Base-by-base conservation (phyloP, 30 jellyfish, hydroid and myxozoan genomes). In the Morbakka virulenta region DNA sequence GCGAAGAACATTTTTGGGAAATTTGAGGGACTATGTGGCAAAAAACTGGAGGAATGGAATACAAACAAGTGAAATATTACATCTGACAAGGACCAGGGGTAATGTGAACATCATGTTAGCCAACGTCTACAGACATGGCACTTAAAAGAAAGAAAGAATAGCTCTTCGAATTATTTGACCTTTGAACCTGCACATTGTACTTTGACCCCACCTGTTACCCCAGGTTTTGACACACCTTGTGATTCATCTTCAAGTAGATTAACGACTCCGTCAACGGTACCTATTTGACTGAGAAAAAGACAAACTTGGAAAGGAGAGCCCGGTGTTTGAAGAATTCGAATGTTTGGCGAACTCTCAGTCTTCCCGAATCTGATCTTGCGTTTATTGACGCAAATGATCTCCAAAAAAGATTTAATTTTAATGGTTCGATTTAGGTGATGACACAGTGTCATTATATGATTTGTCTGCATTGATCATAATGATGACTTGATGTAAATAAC, bases 331-430 rank as follows among this genome's bases (percentile, higher is more conserved):
- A 50, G 21, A n/a, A n/a, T n/a, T n/a, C n/a, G n/a, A 87, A 94
- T 64, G 74, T 91, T 32, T 89, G 77, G 77, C 76, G 98, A 53
- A 92, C 96, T 0, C 74, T 92, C 27, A 92, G 98, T 73, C 87
- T 92, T 24, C 98, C 98, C 2, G 98, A 92, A 64, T 85, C 96
- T 2, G 98, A 92, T 53, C 69, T 92, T 24, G 95, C 98, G 35
- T 79, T 80, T 0, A 26, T 92, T 33, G 91, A 85, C 62, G 98
- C 96, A 2, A 76, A 74, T 17, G 98, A 85, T 48, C 70, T 92
- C 71, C 96, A 85, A 63, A 96, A 92, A 57, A 84, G 98, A 20
- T 92, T 92, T 71, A 62, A n/a, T n/a, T n/a, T n/a, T n/a, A n/a
- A 50, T 83, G 14, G 70, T 53, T 69, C 77, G 91, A 64, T 81